Conservation (phyloP, 2,113 vertebrate genomes). For the Arizona elegans region DNA sequence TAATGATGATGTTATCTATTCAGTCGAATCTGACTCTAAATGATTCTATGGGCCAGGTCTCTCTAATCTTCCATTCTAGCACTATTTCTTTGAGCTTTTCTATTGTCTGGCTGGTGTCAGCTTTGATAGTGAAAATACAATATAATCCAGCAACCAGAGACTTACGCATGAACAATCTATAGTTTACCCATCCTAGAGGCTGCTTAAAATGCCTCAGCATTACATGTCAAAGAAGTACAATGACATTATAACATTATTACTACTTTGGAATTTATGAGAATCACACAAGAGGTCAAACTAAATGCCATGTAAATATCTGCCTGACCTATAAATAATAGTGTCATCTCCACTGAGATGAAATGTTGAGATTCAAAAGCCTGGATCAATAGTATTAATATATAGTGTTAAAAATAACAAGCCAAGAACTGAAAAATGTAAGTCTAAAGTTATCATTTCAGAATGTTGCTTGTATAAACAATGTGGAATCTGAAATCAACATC, state of each 20-base stretch:
- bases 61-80: neutral
- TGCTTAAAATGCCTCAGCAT: neutral
- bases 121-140: neutral
- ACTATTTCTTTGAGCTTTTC: neutral
- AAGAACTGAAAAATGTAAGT: slow-evolving; percentile 16
- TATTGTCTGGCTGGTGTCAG: neutral
- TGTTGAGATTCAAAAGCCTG: slow-evolving; percentile 43
- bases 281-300: slow-evolving; percentile 28
- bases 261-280: slow-evolving; percentile 32
- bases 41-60: neutral
- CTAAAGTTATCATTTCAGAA: slow-evolving; percentile 17
- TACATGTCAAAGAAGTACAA: slow-evolving; percentile 37
- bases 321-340: slow-evolving; percentile 46
- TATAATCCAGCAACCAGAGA: neutral
- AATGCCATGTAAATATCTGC: slow-evolving; percentile 53
- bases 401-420: slow-evolving; percentile 30
- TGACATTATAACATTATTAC: slow-evolving; percentile 24
- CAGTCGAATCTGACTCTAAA: too few relatives aligned
- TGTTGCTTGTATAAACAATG: slow-evolving; percentile 2
- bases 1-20: too few relatives aligned
- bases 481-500: neutral
- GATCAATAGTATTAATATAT: slow-evolving; percentile 52
- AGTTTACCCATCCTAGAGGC: neutral
- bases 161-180: neutral
- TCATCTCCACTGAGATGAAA: slow-evolving; percentile 22